These are phyloP conservation scores for Eulemur albifrons DNA, from an alignment of 2,797 vertebrate genomes.

Conservation along the genomic window DNA sequence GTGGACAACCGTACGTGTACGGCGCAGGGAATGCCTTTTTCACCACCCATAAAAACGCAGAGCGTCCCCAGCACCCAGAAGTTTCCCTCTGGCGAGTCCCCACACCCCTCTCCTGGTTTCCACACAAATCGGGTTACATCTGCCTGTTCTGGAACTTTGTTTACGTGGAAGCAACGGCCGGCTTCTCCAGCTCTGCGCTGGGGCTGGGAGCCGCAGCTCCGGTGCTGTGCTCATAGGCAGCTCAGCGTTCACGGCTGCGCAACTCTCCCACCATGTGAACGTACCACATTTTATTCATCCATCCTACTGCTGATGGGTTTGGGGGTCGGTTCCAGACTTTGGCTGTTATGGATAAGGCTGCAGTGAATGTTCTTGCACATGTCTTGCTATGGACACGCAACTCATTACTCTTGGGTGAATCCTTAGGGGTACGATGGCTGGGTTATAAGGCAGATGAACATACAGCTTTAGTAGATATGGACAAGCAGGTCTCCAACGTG, in stretches of 20 bases:
- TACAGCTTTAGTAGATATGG: no score
- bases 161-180: background rate
- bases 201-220: background rate
- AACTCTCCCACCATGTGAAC: background rate
- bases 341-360: background rate
- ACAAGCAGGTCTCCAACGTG: background rate
- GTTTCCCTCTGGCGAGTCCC: background rate
- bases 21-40: background rate
- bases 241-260: background rate
- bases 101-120: background rate
- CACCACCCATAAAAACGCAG: background rate
- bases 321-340: background rate
- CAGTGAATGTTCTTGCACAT: background rate
- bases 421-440: background rate
- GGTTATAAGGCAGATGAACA: accelerated
- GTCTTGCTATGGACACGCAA: background rate
- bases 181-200: accelerated
- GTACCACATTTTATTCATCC: background rate
- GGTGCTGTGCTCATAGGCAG: background rate
- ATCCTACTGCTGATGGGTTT: background rate
- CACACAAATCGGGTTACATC: background rate
- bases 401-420: background rate
- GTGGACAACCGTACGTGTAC: no score
- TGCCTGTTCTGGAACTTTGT: background rate
- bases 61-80: background rate